These are phyloP conservation scores for Trichogramma dendrolimi DNA, from an alignment of 2,888 invertebrate species.

Conservation along the genomic window DNA sequence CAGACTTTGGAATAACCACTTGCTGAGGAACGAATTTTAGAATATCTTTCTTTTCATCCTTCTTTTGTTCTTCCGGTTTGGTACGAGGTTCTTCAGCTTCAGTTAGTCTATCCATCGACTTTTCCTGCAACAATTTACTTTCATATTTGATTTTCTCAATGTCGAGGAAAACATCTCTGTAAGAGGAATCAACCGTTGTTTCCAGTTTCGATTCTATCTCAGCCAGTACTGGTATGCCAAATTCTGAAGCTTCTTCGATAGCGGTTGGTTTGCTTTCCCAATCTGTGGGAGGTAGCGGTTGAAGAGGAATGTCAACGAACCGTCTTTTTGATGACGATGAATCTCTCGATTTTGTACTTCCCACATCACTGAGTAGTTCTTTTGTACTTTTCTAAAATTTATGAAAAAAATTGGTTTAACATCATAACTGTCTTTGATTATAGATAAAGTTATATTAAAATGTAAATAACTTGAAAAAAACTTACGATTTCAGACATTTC, in stretches of 20 bases:
- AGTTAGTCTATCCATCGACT: slow-evolving; percentile 8
- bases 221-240: slow-evolving; percentile 25
- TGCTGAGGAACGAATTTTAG: slow-evolving; percentile 24
- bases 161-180: slow-evolving; percentile 25
- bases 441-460: background rate
- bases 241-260: slow-evolving; percentile 24
- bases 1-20: slow-evolving; percentile 8
- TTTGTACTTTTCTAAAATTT: no score
- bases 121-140: slow-evolving; percentile 11
- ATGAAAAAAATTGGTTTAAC: no score
- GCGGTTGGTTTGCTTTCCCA: slow-evolving; percentile 17
- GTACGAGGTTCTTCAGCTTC: slow-evolving; percentile 18
- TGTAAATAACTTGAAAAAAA: background rate
- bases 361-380: no score
- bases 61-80: slow-evolving; percentile 4
- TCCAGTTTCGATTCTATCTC: slow-evolving; percentile 27
- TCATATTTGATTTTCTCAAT: slow-evolving; percentile 22
- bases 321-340: background rate
- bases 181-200: slow-evolving; percentile 10
- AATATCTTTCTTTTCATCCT: slow-evolving; percentile 4
- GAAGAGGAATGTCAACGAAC: no score
- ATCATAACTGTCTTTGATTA: background rate
- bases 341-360: slow-evolving; percentile 2
- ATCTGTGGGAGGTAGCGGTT: background rate
- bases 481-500: slow-evolving; percentile 21